Evolutionary conservation across 2,113 vertebrate genomes (phyloP).

Genomic region (Neotragus moschatus): DNA sequence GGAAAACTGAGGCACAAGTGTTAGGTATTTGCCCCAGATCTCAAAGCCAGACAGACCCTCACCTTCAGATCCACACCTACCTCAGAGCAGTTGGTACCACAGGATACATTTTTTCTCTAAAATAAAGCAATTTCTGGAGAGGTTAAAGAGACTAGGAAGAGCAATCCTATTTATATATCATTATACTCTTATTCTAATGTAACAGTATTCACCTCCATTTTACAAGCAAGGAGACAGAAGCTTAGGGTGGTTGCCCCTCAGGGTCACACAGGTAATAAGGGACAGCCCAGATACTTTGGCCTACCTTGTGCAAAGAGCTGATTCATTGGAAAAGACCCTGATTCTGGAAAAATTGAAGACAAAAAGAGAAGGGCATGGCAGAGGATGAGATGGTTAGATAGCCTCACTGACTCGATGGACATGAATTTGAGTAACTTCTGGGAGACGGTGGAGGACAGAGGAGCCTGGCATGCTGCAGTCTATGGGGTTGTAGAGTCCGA

Average conservation of each 20-base stretch:
- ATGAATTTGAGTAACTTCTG: not conserved
- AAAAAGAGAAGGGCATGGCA: not conserved
- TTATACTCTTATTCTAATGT: fast-evolving
- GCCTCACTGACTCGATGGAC: not conserved
- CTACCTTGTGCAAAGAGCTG: not conserved
- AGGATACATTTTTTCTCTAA: not conserved
- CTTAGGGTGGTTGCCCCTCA: not conserved
- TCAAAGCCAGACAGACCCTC: not conserved
- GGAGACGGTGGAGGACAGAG: not conserved
- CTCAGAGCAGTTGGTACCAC: not conserved
- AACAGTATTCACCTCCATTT: not conserved
- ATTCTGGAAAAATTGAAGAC: not conserved
- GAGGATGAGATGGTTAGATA: not conserved
- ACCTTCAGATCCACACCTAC: not conserved
- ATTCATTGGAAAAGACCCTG: not conserved
- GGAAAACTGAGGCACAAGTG: not conserved
- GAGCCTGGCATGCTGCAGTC: not conserved
- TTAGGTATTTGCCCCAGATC: too few relatives aligned
- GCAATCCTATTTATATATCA: fast-evolving
- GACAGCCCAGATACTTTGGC: not conserved
- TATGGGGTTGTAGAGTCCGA: not conserved
- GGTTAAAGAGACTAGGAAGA: not conserved
- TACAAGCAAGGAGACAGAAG: not conserved
- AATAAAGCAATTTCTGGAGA: not conserved
- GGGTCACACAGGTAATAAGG: not conserved